Percentiles rank a stretch among this genome's conserved stretches.
Evolutionary conservation across 2,113 vertebrate genomes (phyloP).

Genomic region (Antechinus flavipes): DNA sequence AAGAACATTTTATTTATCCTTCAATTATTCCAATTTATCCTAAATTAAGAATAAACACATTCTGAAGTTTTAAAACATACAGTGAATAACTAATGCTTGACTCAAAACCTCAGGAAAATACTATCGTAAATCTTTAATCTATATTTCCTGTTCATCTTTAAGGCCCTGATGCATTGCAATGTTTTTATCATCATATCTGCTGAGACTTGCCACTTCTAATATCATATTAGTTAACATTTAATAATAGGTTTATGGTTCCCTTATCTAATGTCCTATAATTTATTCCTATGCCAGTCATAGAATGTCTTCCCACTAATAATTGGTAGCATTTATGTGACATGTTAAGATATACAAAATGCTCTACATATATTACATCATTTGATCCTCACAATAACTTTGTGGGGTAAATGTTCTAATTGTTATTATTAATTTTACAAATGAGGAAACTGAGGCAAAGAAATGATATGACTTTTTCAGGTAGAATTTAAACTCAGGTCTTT

Average conservation of each 20-base stretch:
- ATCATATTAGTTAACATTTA: background rate
- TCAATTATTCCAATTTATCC: background rate
- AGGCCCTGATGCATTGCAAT: background rate
- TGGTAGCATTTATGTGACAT: background rate
- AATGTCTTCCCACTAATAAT: background rate
- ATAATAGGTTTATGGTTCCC: background rate
- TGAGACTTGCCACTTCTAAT: background rate
- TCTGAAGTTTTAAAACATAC: background rate
- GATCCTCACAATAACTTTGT: background rate
- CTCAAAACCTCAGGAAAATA: background rate
- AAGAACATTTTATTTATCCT: background rate
- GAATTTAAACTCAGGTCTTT: background rate
- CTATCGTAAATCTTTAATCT: background rate
- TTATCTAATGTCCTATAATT: background rate
- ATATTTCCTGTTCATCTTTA: background rate
- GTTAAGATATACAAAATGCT: background rate
- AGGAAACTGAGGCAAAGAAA: background rate
- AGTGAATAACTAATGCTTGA: background rate
- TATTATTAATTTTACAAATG: background rate
- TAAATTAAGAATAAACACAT: background rate
- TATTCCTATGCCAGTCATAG: background rate
- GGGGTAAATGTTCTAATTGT: background rate
- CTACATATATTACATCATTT: background rate
- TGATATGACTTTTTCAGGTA: background rate
- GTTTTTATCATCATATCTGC: background rate